A percentile compares a stretch with the other conserved stretches of the same genome.
Evolutionary conservation across 2,888 invertebrate species (phyloP).

Genomic region (Leptopterna dolabrata): DNA sequence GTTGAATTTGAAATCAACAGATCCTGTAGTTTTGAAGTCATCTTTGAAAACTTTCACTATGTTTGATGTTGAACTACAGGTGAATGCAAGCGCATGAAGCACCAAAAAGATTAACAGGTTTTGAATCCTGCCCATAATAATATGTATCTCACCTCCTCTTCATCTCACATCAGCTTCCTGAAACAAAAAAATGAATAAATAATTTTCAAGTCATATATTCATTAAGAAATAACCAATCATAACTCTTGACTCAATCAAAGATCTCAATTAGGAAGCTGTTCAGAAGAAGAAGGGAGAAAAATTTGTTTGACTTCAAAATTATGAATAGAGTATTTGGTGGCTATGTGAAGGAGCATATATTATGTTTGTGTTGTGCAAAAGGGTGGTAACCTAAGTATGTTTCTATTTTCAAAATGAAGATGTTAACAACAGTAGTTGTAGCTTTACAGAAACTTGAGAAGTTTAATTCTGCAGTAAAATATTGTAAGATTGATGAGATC

Average conservation of each 20-base stretch:
- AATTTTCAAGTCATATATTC: conserved; percentile 27
- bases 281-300: no score
- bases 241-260: neutral
- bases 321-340: no score
- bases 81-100: conserved; percentile 44
- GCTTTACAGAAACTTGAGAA: no score
- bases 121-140: conserved; percentile 52
- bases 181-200: conserved; percentile 8
- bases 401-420: no score
- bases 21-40: conserved; percentile 51
- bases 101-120: conserved; percentile 45
- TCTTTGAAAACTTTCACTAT: conserved; percentile 58
- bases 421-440: no score
- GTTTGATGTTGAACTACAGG: conserved; percentile 49
- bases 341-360: no score
- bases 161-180: conserved; percentile 47
- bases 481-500: no score
- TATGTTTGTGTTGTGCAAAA: no score
- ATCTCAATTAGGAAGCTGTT: neutral
- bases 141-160: conserved; percentile 44
- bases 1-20: conserved; percentile 73
- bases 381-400: no score
- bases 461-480: no score
- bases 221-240: neutral
- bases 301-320: no score